Conservation (phyloP, 2,888 invertebrate genomes). For the Microctonus aethiopoides region DNA sequence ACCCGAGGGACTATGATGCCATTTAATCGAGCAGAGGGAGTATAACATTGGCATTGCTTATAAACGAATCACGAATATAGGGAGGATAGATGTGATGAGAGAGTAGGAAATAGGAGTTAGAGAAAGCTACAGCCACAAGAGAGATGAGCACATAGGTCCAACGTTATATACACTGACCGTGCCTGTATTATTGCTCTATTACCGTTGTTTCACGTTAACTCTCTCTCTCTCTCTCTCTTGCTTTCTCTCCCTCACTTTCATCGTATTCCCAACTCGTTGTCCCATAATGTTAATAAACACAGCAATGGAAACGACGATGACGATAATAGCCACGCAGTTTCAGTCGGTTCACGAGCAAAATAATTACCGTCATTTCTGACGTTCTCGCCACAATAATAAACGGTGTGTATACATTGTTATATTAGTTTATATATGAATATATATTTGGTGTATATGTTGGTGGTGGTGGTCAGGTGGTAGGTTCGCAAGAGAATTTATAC, state of each 20-base stretch:
- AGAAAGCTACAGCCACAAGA: background rate
- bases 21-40: background rate
- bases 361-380: conserved; percentile 44
- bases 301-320: conserved; percentile 42
- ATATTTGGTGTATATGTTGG: conserved; percentile 29
- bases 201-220: conserved; percentile 25
- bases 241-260: conserved; percentile 18
- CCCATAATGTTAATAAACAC: conserved; percentile 34
- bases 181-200: conserved; percentile 33
- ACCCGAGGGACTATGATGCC: background rate
- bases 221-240: conserved; percentile 18
- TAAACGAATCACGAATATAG: background rate
- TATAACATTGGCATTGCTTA: conserved; percentile 1
- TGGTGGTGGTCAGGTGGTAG: conserved; percentile 48
- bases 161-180: conserved; percentile 17
- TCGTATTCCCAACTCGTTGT: conserved; percentile 9
- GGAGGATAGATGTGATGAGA: conserved; percentile 11
- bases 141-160: background rate
- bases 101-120: background rate
- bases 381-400: conserved; percentile 57
- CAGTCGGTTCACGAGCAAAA: conserved; percentile 40
- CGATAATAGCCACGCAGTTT: conserved; percentile 42
- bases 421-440: conserved; percentile 36
- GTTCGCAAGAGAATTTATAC: conserved; percentile 31
- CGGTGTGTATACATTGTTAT: conserved; percentile 38